A percentile compares a stretch with the other conserved stretches of the same genome.
Conservation (phyloP, 2,113 vertebrate species). For the Chloroceryle aenea region DNA sequence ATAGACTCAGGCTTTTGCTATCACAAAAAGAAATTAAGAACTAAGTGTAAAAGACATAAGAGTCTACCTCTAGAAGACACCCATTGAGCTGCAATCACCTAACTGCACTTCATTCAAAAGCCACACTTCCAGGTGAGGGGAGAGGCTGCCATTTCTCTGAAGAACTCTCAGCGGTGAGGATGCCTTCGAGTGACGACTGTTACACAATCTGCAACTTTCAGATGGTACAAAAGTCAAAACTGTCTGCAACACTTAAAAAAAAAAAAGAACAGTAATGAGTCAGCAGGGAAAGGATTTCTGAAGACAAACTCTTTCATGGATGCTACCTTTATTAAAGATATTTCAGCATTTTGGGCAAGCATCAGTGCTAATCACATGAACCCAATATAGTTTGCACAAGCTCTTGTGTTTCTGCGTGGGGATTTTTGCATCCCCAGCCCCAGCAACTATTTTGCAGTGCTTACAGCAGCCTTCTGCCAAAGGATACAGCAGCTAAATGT, state of each 20-base stretch:
- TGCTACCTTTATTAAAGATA: neutral
- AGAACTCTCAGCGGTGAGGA: neutral
- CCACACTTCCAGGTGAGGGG: neutral
- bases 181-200: neutral
- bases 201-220: neutral
- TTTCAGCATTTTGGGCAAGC: neutral
- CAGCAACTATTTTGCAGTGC: neutral
- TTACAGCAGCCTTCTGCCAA: neutral
- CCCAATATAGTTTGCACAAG: neutral
- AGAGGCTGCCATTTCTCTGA: conserved; percentile 2
- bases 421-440: accelerated
- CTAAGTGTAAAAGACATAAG: conserved; percentile 16
- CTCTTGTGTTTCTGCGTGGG: neutral
- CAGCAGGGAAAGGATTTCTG: neutral
- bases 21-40: conserved; percentile 55
- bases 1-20: conserved; percentile 33
- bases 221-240: neutral
- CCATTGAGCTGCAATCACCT: conserved; percentile 6
- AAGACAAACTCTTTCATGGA: neutral
- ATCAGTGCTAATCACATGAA: neutral
- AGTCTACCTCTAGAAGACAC: neutral
- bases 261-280: neutral
- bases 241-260: neutral
- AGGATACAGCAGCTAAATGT: neutral
- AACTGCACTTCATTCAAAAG: conserved; percentile 17